These are phyloP conservation scores for Elegia similella DNA, from an alignment of 2,888 invertebrate genomes.

Conservation along the genomic window DNA sequence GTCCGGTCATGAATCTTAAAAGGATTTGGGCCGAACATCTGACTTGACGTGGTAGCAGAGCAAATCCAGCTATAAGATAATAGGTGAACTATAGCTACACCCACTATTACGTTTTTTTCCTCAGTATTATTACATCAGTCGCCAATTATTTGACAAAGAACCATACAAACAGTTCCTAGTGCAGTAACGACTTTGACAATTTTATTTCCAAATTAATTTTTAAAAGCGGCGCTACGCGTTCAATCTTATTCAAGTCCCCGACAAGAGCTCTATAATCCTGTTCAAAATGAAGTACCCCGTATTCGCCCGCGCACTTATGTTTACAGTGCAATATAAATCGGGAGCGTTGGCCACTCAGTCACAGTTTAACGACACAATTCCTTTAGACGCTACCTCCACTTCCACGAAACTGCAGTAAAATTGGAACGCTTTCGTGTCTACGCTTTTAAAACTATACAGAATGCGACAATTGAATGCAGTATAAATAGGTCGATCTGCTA, in stretches of 20 bases:
- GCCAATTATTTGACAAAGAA: too few species aligned
- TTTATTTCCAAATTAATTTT: conserved; percentile 1
- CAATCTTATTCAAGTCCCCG: conserved; percentile 5
- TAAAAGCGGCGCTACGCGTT: background rate
- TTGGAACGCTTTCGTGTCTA: conserved; percentile 9
- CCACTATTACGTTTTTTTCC: too few species aligned
- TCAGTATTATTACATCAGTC: too few species aligned
- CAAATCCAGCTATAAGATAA: too few species aligned
- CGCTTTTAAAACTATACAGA: conserved; percentile 8
- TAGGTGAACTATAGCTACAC: too few species aligned
- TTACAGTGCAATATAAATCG: conserved; percentile 16
- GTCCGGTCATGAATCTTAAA: too few species aligned
- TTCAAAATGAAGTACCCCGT: conserved; percentile 9
- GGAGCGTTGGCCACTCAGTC: conserved; percentile 15
- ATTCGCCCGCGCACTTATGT: conserved; percentile 14
- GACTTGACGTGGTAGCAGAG: too few species aligned
- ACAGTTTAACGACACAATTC: conserved; percentile 17
- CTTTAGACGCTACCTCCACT: conserved; percentile 6
- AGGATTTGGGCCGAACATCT: too few species aligned
- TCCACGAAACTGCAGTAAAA: conserved; percentile 13
- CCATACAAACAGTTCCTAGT: background rate
- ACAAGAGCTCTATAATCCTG: conserved; percentile 12
- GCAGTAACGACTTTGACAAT: background rate
- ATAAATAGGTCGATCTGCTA: background rate
- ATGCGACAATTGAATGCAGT: conserved; percentile 7